Percentiles rank a stretch among this genome's conserved stretches.
Evolutionary conservation across 2,888 invertebrate species (phyloP).

Genomic region (Andrena hattorfiana): DNA sequence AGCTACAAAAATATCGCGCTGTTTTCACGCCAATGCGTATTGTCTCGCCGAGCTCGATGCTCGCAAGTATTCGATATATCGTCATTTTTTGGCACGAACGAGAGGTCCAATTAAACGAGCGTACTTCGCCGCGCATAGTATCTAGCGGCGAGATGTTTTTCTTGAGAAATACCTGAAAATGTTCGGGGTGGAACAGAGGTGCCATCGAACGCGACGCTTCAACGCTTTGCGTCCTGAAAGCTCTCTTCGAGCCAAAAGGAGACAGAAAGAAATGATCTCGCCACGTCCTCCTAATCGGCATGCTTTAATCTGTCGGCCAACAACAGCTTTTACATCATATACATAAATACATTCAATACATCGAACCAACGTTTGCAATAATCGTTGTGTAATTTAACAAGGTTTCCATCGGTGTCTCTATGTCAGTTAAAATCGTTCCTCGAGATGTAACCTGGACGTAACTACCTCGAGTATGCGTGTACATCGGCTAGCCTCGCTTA

Average conservation of each 20-base stretch:
- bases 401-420: constrained; percentile 23
- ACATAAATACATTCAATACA: constrained; percentile 76
- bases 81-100: constrained; percentile 46
- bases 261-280: not conserved
- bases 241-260: not conserved
- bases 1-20: constrained; percentile 55
- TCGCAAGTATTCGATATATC: constrained; percentile 2
- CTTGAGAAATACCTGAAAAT: constrained; percentile 18
- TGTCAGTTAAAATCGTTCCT: constrained; percentile 35
- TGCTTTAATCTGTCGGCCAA: constrained; percentile 66
- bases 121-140: constrained; percentile 35
- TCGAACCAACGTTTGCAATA: constrained; percentile 68
- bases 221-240: not conserved
- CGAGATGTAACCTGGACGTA: constrained; percentile 61
- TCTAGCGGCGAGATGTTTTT: not conserved
- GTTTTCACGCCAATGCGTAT: constrained; percentile 55
- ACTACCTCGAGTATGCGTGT: constrained; percentile 14
- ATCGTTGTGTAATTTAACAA: constrained; percentile 59
- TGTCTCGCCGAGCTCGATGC: constrained; percentile 33
- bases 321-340: constrained; percentile 71
- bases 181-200: not conserved
- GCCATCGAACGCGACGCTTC: constrained; percentile 5
- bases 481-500: constrained; percentile 35
- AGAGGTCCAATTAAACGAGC: constrained; percentile 40
- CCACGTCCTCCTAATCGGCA: constrained; percentile 55